phyloP scores from a whole-genome alignment of 2,888 invertebrate genomes.

The Hylaea fasciaria region DNA sequence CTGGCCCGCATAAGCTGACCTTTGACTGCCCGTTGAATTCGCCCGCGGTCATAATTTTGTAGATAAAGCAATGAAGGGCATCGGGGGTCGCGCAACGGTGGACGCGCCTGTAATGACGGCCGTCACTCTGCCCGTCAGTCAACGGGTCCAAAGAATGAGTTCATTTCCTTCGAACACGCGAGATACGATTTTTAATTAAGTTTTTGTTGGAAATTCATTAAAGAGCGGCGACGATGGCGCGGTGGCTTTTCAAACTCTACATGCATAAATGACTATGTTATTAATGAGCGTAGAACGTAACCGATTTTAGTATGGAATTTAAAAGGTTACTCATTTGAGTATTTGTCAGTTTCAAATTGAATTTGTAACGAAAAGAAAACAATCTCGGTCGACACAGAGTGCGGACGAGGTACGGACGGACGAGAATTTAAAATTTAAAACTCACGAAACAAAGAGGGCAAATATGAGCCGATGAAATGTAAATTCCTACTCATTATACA shows the following conservation, averaged over 20 bases:
- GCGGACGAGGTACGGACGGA: constrained; percentile 11
- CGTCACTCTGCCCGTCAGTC: constrained; percentile 81
- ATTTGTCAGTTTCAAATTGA: constrained; percentile 64
- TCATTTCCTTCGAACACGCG: constrained; percentile 83
- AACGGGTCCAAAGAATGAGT: constrained; percentile 81
- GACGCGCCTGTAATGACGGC: constrained; percentile 73
- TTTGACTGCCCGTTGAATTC: constrained; percentile 58
- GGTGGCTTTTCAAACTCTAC: constrained; percentile 62
- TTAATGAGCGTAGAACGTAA: constrained; percentile 70
- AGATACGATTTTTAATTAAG: constrained; percentile 85
- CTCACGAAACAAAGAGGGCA: constrained; percentile 50
- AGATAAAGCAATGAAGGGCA: constrained; percentile 53
- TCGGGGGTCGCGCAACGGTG: constrained; percentile 62
- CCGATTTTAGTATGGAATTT: constrained; percentile 54
- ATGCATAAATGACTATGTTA: constrained; percentile 78
- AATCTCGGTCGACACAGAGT: constrained; percentile 32
- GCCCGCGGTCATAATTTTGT: constrained; percentile 59
- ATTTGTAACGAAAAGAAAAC: constrained; percentile 46
- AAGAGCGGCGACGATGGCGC: constrained; percentile 69
- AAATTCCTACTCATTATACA: constrained; percentile 70
- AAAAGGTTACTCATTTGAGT: constrained; percentile 56
- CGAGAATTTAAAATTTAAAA: constrained; percentile 58
- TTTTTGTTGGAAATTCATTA: constrained; percentile 85
- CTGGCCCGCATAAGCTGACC: constrained; percentile 62
- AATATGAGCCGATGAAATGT: constrained; percentile 63